Base-by-base conservation (phyloP, 92 coral and sea anemone species). In the Zoanthus solanderi region DNA sequence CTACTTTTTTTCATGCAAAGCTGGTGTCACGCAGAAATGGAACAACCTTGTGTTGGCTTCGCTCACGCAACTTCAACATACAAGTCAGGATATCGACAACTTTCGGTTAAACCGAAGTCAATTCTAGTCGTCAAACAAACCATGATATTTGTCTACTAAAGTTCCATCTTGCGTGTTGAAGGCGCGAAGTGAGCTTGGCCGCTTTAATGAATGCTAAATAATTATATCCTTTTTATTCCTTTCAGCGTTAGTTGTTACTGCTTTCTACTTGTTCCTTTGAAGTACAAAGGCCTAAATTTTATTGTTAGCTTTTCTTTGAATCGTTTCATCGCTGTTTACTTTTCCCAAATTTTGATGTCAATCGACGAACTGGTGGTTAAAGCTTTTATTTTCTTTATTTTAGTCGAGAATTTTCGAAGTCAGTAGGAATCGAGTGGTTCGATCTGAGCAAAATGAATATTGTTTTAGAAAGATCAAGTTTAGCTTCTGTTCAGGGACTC, bases 21-120 rank as follows among this genome's bases (percentile, higher is more conserved):
- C 76, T 30, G 83, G 67, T 79, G 94, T 91, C 94, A 91, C 94
- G 94, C 94, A 91, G 94, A 81, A 81, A 81, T 81, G 6, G 85
- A 78, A 90, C 92, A 92, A 94, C 92, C 79, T 63, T 85, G 76
- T 85, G 93, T 84, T 78, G 78, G 75, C 87, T 30, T 56, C 44
- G 79, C 93, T 94, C 97, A 92, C 97, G 97, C 97, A 92, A 90
- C 74, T 29, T 60, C 81, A 52, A 60, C 47, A 47, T 29, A 56
- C 75, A 57, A 83, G 79, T 34, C 74, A 37, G 89, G 75, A 50
- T 65, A 72, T 53, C 71, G 52, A 60, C 28, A 87, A 11, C 46
- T 47, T 32, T 81, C 76, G 52, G 5, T 30, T 81, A 46, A 16
- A 2, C 63, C 47, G 18, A 52, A 18, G 47, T 2, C 75, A 18